These are phyloP conservation scores for Coreius guichenoti DNA, from an alignment of 2,797 vertebrate species.

Conservation along the genomic window DNA sequence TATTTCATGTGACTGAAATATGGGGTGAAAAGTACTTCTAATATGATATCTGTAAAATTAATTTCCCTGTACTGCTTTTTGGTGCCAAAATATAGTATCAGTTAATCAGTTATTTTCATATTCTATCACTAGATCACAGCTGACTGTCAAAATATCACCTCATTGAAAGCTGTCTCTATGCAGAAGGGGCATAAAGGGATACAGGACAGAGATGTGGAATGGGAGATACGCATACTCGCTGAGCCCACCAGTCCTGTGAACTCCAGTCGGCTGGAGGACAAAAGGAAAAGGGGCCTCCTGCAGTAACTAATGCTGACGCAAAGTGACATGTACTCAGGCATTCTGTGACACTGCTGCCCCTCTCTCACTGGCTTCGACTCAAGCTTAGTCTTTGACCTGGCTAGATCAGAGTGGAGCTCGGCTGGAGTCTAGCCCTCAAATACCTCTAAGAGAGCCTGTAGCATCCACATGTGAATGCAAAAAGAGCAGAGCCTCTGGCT, in stretches of 20 bases:
- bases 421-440: slow-evolving; percentile 5
- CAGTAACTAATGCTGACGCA: slow-evolving; percentile 75
- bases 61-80: slow-evolving; percentile 7
- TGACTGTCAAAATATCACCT: slow-evolving; percentile 7
- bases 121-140: slow-evolving; percentile 2
- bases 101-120: neutral
- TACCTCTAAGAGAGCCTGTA: slow-evolving; percentile 62
- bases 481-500: slow-evolving; percentile 66
- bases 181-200: slow-evolving; percentile 20
- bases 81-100: neutral
- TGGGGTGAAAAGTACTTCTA: slow-evolving; percentile 49
- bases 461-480: slow-evolving; percentile 65
- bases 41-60: neutral
- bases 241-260: slow-evolving; percentile 66
- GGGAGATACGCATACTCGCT: slow-evolving; percentile 47
- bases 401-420: slow-evolving; percentile 63
- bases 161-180: slow-evolving; percentile 26
- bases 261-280: slow-evolving; percentile 71
- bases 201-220: slow-evolving; percentile 61
- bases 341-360: slow-evolving; percentile 73
- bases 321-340: slow-evolving; percentile 82
- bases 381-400: slow-evolving; percentile 72
- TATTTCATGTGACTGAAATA: slow-evolving; percentile 70
- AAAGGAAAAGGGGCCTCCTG: slow-evolving; percentile 72
- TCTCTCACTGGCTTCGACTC: slow-evolving; percentile 67